Conservation (phyloP, 2,888 invertebrate genomes). For the Notocelia uddmanniana region DNA sequence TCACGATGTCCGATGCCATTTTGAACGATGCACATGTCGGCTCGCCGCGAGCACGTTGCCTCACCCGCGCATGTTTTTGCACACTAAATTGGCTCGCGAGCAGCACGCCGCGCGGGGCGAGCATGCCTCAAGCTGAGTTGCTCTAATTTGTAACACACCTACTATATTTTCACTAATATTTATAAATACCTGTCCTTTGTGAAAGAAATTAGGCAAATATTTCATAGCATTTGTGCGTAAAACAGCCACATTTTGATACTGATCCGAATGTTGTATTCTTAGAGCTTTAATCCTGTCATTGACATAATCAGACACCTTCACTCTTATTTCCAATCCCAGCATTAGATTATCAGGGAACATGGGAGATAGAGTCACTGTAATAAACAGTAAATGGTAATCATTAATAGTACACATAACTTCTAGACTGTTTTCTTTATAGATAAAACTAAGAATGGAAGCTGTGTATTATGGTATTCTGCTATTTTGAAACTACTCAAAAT, state of each 20-base stretch:
- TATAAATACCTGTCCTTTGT: conserved; percentile 92
- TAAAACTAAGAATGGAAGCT: background rate
- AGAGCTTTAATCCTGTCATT: conserved; percentile 97
- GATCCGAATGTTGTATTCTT: conserved; percentile 89
- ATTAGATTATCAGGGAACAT: conserved; percentile 96
- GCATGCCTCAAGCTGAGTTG: too few species aligned
- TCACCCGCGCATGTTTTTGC: too few species aligned
- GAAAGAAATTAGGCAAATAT: conserved; percentile 98
- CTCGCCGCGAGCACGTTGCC: too few species aligned
- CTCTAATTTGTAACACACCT: too few species aligned
- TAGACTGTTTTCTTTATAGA: too few species aligned
- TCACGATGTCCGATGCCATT: too few species aligned
- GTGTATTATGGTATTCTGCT: too few species aligned
- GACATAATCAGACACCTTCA: conserved; percentile 99
- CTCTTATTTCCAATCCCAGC: conserved; percentile 98
- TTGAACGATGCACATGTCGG: too few species aligned
- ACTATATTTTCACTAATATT: background rate
- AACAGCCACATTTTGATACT: conserved; percentile 97
- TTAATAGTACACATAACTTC: too few species aligned
- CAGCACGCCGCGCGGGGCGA: too few species aligned
- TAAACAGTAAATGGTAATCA: background rate
- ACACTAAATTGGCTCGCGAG: too few species aligned
- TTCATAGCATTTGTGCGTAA: conserved; percentile 99
- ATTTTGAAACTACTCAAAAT: too few species aligned
- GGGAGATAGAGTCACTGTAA: conserved; percentile 93